These are phyloP conservation scores for Pterostichus madidus DNA, from an alignment of 2,888 invertebrate genomes.

Conservation along the genomic window DNA sequence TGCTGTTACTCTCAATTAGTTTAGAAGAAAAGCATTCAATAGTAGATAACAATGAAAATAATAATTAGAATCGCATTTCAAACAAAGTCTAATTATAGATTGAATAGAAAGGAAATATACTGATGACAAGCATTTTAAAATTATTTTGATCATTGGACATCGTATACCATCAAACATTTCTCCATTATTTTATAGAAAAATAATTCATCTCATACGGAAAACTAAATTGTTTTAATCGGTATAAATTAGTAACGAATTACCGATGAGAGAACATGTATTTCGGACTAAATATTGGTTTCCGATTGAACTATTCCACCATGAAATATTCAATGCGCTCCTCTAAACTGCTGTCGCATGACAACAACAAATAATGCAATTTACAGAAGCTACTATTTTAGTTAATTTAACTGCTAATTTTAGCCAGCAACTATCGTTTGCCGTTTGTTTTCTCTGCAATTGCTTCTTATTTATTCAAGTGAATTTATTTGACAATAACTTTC, in stretches of 20 bases:
- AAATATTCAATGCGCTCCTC: constrained; percentile 33
- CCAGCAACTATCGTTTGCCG: constrained; percentile 16
- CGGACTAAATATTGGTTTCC: constrained; percentile 41
- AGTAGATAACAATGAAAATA: too few relatives aligned
- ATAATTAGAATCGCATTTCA: too few relatives aligned
- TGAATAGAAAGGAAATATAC: too few relatives aligned
- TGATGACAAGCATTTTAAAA: too few relatives aligned
- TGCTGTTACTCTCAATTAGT: too few relatives aligned
- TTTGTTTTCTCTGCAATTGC: constrained; percentile 29
- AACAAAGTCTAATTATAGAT: too few relatives aligned
- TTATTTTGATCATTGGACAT: too few relatives aligned
- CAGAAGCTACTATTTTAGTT: constrained; percentile 38
- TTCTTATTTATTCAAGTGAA: constrained; percentile 23
- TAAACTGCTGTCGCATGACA: constrained; percentile 47
- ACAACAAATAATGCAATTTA: constrained; percentile 36
- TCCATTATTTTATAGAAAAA: too few relatives aligned
- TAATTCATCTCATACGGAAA: too few relatives aligned
- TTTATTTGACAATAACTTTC: constrained; percentile 19
- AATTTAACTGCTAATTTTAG: constrained; percentile 37
- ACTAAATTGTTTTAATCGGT: too few relatives aligned
- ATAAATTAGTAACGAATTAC: neutral
- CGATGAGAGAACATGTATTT: constrained; percentile 12
- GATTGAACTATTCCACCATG: constrained; percentile 12
- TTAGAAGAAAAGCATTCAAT: too few relatives aligned
- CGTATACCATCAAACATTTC: too few relatives aligned